These are phyloP conservation scores for Ctenochaetus hawaiiensis DNA, from an alignment of 2,797 vertebrate genomes.

Conservation along the genomic window DNA sequence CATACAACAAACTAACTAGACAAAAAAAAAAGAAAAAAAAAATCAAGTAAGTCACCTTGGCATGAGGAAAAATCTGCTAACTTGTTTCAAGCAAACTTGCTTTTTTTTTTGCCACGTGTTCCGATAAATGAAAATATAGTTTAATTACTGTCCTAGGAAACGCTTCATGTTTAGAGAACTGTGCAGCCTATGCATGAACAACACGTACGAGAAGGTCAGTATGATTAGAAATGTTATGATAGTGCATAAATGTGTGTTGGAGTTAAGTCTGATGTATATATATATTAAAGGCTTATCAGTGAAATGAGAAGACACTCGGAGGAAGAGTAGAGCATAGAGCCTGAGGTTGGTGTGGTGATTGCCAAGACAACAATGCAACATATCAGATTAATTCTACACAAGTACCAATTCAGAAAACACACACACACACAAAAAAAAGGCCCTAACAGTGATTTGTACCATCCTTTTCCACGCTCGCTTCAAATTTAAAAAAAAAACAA, in stretches of 20 bases:
- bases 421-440: slow-evolving; percentile 38
- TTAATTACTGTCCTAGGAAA: slow-evolving; percentile 40
- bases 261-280: slow-evolving; percentile 32
- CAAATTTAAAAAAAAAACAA: slow-evolving; percentile 46
- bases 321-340: slow-evolving; percentile 49
- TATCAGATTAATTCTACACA: slow-evolving; percentile 60
- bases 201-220: slow-evolving; percentile 34
- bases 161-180: slow-evolving; percentile 54
- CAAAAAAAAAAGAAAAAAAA: slow-evolving; percentile 43
- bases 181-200: slow-evolving; percentile 68
- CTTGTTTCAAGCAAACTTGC: slow-evolving; percentile 52
- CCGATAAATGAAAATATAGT: slow-evolving; percentile 58
- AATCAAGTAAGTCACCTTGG: slow-evolving; percentile 84
- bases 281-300: slow-evolving; percentile 68
- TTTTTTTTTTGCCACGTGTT: slow-evolving; percentile 50
- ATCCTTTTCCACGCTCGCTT: slow-evolving; percentile 51
- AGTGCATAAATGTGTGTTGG: slow-evolving; percentile 47
- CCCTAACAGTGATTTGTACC: slow-evolving; percentile 83
- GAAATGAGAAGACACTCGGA: slow-evolving; percentile 71
- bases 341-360: slow-evolving; percentile 68
- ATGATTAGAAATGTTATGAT: slow-evolving; percentile 43
- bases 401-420: slow-evolving; percentile 49
- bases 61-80: slow-evolving; percentile 66
- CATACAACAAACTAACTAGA: slow-evolving; percentile 84
- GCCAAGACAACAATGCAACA: slow-evolving; percentile 73